These are phyloP conservation scores for Cephus rjabovi DNA, from an alignment of 2,888 invertebrate species.

Conservation along the genomic window DNA sequence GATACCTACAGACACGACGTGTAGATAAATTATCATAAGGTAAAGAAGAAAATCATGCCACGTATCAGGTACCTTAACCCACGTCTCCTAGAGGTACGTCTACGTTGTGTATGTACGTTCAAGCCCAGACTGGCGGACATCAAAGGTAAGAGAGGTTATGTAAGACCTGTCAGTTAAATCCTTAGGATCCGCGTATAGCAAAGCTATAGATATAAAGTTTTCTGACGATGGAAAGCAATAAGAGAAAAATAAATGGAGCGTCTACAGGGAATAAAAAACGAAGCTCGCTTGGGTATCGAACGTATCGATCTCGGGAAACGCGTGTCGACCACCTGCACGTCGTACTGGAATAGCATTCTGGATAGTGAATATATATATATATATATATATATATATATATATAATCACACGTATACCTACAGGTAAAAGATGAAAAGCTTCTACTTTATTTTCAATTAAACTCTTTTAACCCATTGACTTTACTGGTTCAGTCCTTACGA, in stretches of 20 bases:
- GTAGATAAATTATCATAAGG: too few species aligned
- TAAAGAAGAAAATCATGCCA: too few species aligned
- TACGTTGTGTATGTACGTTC: too few species aligned
- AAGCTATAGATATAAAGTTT: neutral
- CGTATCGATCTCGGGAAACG: neutral
- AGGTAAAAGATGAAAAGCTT: neutral
- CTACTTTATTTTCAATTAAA: neutral
- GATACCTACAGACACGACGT: too few species aligned
- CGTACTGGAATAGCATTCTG: neutral
- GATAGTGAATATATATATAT: neutral
- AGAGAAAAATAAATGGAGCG: neutral
- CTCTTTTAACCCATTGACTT: neutral
- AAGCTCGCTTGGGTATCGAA: neutral
- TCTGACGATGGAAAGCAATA: neutral
- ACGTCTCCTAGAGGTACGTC: too few species aligned
- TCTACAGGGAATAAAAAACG: neutral
- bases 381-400: neutral
- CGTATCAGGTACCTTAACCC: too few species aligned
- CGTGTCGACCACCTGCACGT: neutral
- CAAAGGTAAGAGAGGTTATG: neutral
- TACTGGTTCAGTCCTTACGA: neutral
- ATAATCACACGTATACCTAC: neutral
- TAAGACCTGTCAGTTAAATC: neutral
- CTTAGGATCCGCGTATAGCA: neutral
- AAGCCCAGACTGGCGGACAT: neutral